Conservation (phyloP, 2,888 invertebrate genomes). For the Hirtodrosophila trivittata region DNA sequence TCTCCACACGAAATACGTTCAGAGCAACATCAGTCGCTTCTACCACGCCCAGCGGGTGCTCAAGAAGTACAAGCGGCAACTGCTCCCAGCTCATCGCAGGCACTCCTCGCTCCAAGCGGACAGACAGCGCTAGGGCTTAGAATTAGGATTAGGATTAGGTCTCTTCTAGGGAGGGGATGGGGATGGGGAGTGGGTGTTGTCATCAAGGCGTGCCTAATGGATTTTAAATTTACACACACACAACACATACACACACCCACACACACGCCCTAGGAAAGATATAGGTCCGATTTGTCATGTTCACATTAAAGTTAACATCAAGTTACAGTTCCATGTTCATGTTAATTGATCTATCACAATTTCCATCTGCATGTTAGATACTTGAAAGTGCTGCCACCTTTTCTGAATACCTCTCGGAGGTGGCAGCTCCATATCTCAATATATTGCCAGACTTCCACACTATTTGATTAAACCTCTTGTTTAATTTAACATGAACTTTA, state of each 20-base stretch:
- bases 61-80: conserved; percentile 79
- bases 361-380: too few species aligned
- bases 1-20: conserved; percentile 82
- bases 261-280: conserved; percentile 8
- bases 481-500: too few species aligned
- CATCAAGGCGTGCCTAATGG: conserved; percentile 62
- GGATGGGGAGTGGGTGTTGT: conserved; percentile 9
- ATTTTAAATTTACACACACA: conserved; percentile 47
- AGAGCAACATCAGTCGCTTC: conserved; percentile 78
- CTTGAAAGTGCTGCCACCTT: too few species aligned
- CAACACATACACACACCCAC: conserved; percentile 24
- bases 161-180: too few species aligned
- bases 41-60: conserved; percentile 82
- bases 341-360: neutral
- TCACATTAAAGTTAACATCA: too few species aligned
- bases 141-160: neutral
- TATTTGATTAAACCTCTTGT: too few species aligned
- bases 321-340: too few species aligned
- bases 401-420: too few species aligned
- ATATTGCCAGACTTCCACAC: too few species aligned
- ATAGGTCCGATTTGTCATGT: too few species aligned
- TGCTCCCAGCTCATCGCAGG: conserved; percentile 5
- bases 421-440: too few species aligned
- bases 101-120: neutral
- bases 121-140: neutral